A percentile compares a stretch with the other conserved stretches of the same genome.
Conservation (phyloP, 2,797 vertebrate species). For the Taenioides sp. region DNA sequence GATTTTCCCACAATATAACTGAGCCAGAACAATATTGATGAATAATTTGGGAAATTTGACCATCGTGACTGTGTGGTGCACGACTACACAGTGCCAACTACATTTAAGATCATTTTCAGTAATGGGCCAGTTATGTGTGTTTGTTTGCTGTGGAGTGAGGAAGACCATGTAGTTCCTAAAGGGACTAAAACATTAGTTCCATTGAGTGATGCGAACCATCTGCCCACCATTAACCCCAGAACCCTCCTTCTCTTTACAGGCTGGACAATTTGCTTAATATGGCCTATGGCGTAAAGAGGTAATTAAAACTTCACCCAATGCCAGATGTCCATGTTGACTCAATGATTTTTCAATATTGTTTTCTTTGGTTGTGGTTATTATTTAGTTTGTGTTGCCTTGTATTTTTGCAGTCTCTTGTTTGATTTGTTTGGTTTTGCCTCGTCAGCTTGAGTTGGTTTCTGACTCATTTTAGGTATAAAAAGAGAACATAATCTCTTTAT, state of each 20-base stretch:
- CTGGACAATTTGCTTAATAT: slow-evolving; percentile 99
- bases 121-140: slow-evolving; percentile 77
- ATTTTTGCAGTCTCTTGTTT: slow-evolving; percentile 88
- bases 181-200: slow-evolving; percentile 97
- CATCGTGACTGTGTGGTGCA: slow-evolving; percentile 23
- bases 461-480: slow-evolving; percentile 64
- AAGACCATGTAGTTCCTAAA: slow-evolving; percentile 71
- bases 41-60: slow-evolving; percentile 18
- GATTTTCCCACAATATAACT: slow-evolving; percentile 20
- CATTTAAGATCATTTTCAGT: slow-evolving; percentile 72
- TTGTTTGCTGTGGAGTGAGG: slow-evolving; percentile 82
- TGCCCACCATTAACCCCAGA: slow-evolving; percentile 99
- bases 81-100: slow-evolving; percentile 21
- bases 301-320: slow-evolving; percentile 99
- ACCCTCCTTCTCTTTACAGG: slow-evolving; percentile 99
- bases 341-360: slow-evolving; percentile 84
- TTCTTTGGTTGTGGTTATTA: slow-evolving; percentile 75
- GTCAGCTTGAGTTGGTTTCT: slow-evolving; percentile 69
- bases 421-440: slow-evolving; percentile 65
- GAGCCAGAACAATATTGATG: not conserved
- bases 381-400: slow-evolving; percentile 79
- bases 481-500: slow-evolving; percentile 71
- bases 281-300: slow-evolving; percentile 99
- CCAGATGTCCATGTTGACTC: slow-evolving; percentile 99
- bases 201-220: slow-evolving; percentile 99